Conservation (phyloP, 2,797 vertebrate genomes). For the Amblyopsis hoosieri region DNA sequence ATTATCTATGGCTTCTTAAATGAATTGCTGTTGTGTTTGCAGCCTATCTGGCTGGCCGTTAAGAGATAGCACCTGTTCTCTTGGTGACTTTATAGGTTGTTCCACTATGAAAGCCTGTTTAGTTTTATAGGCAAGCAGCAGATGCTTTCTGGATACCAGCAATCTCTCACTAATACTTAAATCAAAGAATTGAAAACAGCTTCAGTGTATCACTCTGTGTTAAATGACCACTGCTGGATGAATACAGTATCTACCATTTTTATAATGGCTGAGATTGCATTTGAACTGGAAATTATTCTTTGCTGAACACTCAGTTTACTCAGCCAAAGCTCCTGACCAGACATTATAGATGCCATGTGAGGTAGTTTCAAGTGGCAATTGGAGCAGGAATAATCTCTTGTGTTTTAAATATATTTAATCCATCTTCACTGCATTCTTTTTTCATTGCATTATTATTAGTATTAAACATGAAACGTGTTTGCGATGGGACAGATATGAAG, state of each 20-base stretch:
- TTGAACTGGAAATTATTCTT: background rate
- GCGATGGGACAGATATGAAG: background rate
- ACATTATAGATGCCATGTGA: background rate
- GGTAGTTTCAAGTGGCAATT: background rate
- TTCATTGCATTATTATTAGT: too few species aligned
- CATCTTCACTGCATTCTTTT: conserved; percentile 1
- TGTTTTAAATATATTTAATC: conserved; percentile 1
- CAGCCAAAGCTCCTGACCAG: background rate
- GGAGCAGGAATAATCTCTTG: background rate
- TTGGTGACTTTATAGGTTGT: background rate
- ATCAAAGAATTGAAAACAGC: background rate
- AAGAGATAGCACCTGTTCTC: background rate
- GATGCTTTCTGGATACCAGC: background rate
- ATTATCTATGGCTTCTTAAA: background rate
- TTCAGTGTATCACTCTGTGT: conserved; percentile 6
- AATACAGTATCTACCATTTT: background rate
- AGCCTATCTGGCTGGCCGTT: background rate
- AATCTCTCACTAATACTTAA: conserved; percentile 11
- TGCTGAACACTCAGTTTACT: background rate
- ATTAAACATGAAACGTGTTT: background rate
- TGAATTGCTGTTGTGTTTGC: background rate
- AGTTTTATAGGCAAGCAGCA: background rate
- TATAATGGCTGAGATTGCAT: background rate
- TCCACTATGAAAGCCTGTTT: background rate
- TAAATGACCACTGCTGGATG: conserved; percentile 13